These are phyloP conservation scores for Theonella swinhoei DNA, from an alignment of 37 sponge, comb jelly and placozoan species.

Conservation along the genomic window DNA sequence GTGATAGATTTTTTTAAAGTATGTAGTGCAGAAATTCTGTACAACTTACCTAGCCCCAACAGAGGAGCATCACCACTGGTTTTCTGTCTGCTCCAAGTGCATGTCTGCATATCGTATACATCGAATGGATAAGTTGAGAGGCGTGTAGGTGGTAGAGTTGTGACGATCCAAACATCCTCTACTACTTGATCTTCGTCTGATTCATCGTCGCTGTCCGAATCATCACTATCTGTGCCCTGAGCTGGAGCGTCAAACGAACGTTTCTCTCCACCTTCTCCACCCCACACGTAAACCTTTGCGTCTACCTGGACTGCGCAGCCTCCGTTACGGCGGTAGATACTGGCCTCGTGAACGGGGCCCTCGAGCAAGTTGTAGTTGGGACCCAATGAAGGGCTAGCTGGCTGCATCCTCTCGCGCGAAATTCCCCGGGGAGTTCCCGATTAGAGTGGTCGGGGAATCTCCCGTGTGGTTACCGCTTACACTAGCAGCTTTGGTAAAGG, in stretches of 20 bases:
- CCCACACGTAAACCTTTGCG: constrained; percentile 63
- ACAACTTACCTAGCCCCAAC: constrained; percentile 49
- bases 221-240: too few species aligned
- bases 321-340: constrained; percentile 32
- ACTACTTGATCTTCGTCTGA: too few species aligned
- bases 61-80: constrained; percentile 48
- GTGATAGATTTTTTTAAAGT: too few species aligned
- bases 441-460: not conserved
- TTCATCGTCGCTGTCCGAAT: constrained; percentile 2
- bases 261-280: constrained; percentile 29
- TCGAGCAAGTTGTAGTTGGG: not conserved
- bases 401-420: too few species aligned
- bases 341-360: not conserved
- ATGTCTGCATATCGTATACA: constrained; percentile 38
- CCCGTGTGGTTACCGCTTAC: too few species aligned
- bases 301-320: constrained; percentile 55
- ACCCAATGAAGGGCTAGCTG: too few species aligned
- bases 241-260: not conserved
- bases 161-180: not conserved
- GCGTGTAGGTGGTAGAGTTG: not conserved
- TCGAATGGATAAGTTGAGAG: constrained; percentile 41
- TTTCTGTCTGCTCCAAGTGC: constrained; percentile 28
- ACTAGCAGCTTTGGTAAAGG: too few species aligned
- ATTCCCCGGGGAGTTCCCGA: not conserved
- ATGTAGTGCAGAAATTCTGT: too few species aligned